Conservation (phyloP, 2,888 invertebrate genomes). For the Anoplius nigerrimus region DNA sequence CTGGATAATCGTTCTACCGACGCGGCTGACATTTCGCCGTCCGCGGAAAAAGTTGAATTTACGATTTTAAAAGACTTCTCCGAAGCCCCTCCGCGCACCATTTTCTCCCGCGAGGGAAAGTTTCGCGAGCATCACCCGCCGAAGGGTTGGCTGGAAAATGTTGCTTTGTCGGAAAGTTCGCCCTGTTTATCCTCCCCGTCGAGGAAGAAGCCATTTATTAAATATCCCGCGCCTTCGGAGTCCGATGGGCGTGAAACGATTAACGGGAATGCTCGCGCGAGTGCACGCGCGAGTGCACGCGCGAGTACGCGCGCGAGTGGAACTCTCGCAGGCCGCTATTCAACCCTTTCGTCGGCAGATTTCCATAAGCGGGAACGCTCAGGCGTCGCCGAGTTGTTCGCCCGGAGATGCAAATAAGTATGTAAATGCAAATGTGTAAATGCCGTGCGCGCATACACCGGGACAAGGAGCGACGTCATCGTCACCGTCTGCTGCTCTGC, state of each 20-base stretch:
- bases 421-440: conserved; percentile 52
- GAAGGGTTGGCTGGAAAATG: too few species aligned
- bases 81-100: too few species aligned
- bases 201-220: too few species aligned
- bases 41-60: too few species aligned
- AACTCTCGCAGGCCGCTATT: conserved; percentile 24
- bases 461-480: conserved; percentile 4
- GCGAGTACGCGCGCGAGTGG: too few species aligned
- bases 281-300: conserved; percentile 15
- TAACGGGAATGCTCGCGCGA: conserved; percentile 24
- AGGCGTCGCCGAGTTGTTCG: conserved; percentile 36
- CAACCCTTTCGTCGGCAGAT: conserved; percentile 39
- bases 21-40: too few species aligned
- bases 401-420: conserved; percentile 53
- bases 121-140: too few species aligned
- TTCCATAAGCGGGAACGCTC: conserved; percentile 52
- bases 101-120: too few species aligned
- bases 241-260: conserved; percentile 25
- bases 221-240: conserved; percentile 12
- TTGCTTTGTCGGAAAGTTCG: too few species aligned
- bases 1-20: too few species aligned
- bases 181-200: too few species aligned
- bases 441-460: conserved; percentile 12
- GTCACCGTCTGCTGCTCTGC: neutral
- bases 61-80: too few species aligned